These are phyloP conservation scores for Phymastichus coffea DNA, from an alignment of 1,140 invertebrate species.

Conservation along the genomic window DNA sequence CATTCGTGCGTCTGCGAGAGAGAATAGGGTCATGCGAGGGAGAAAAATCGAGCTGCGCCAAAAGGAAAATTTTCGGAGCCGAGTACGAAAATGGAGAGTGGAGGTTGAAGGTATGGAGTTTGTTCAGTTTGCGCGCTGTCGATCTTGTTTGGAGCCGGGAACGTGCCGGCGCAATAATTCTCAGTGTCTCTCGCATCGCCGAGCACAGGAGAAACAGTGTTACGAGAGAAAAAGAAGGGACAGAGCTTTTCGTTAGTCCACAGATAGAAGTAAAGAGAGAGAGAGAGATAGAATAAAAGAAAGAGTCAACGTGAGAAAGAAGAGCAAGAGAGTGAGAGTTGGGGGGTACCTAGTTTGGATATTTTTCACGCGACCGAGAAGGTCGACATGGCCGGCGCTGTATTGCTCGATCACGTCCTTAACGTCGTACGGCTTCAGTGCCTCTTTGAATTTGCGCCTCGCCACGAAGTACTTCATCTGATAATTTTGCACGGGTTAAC, in stretches of 20 bases:
- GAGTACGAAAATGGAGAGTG: neutral
- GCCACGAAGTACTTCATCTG: constrained; percentile 90
- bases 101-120: neutral
- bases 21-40: constrained; percentile 13
- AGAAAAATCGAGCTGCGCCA: neutral
- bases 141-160: too few relatives aligned
- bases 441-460: constrained; percentile 88
- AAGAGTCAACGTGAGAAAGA: neutral
- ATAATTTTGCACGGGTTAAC: constrained; percentile 14
- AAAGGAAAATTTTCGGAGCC: neutral
- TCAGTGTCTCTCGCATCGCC: neutral
- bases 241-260: neutral
- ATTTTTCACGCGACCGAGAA: constrained; percentile 85
- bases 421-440: constrained; percentile 89
- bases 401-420: constrained; percentile 95
- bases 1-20: too few relatives aligned
- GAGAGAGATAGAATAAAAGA: neutral
- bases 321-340: neutral
- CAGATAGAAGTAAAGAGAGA: neutral
- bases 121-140: too few relatives aligned
- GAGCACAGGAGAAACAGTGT: neutral
- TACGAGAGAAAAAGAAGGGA: neutral
- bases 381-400: constrained; percentile 86
- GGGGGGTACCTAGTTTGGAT: constrained; percentile 56
- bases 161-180: constrained; percentile 20